phyloP scores from a whole-genome alignment of 2,888 invertebrate species.

The Lasioglossum oenotherae region DNA sequence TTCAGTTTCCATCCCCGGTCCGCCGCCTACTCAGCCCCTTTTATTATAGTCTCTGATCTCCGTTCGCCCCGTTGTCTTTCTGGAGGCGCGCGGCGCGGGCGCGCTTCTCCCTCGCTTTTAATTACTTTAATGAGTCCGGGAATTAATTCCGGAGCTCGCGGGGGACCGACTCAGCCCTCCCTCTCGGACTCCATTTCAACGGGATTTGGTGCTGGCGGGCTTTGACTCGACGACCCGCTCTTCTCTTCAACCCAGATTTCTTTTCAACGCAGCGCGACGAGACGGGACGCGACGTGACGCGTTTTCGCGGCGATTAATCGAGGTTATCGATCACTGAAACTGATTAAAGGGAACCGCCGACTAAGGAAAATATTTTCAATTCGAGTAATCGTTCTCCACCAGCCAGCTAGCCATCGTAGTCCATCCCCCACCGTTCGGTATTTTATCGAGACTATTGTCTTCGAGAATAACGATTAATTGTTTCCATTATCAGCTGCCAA shows the following conservation, averaged over 20 bases:
- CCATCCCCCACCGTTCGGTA: no score
- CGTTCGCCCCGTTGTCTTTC: constrained; percentile 33
- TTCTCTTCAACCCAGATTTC: constrained; percentile 34
- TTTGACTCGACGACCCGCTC: constrained; percentile 38
- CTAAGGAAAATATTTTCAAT: constrained; percentile 42
- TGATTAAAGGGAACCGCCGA: not conserved
- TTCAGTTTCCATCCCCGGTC: constrained; percentile 10
- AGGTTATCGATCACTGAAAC: constrained; percentile 21
- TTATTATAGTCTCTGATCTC: constrained; percentile 47
- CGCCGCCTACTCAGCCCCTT: constrained; percentile 23
- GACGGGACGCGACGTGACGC: not conserved
- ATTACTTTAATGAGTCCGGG: constrained; percentile 64
- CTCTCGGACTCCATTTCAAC: constrained; percentile 39
- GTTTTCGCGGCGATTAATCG: constrained; percentile 37
- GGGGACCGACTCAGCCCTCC: constrained; percentile 28
- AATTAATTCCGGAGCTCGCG: constrained; percentile 56
- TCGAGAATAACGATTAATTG: constrained; percentile 36
- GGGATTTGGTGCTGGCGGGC: constrained; percentile 13
- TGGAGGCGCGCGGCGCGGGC: not conserved
- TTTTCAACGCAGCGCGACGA: not conserved
- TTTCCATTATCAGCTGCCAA: not conserved
- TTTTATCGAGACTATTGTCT: not conserved
- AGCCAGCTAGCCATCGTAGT: not conserved
- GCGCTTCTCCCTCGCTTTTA: constrained; percentile 43
- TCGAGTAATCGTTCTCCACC: constrained; percentile 13